A percentile compares a stretch with the other conserved stretches of the same genome.
Evolutionary conservation across 2,888 invertebrate species (phyloP).

Genomic region (Seira sanloemensis): DNA sequence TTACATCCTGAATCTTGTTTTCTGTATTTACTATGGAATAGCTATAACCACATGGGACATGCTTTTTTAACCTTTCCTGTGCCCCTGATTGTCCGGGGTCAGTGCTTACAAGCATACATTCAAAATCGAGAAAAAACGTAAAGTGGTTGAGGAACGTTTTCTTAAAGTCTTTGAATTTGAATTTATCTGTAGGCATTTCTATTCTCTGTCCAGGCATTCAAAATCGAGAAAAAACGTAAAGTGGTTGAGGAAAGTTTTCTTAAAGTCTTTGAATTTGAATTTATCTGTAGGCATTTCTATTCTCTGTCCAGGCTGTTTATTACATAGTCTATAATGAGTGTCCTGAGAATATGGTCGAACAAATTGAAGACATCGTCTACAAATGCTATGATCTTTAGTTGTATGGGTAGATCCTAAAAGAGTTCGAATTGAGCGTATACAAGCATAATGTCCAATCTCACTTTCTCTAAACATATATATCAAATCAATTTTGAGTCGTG

Average conservation of each 20-base stretch:
- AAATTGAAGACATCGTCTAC: conserved; percentile 22
- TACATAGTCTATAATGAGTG: not conserved
- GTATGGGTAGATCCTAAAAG: not conserved
- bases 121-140: conserved; percentile 42
- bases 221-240: conserved; percentile 40
- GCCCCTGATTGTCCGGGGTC: not conserved
- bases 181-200: not conserved
- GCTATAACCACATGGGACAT: conserved; percentile 36
- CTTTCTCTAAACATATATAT: not conserved
- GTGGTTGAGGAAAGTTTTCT: not conserved
- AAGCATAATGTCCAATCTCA: conserved; percentile 14
- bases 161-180: conserved; percentile 2
- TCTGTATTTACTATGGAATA: conserved; percentile 25
- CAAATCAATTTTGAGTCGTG: not conserved
- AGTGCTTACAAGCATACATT: conserved; percentile 6
- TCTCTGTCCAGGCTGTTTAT: not conserved
- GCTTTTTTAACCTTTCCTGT: too few species aligned
- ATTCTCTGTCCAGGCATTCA: conserved; percentile 30
- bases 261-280: conserved; percentile 3
- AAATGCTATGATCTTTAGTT: not conserved
- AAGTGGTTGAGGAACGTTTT: not conserved
- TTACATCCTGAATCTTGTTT: conserved; percentile 27
- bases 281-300: not conserved
- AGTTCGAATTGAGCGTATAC: not conserved
- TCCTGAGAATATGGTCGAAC: not conserved